Percentiles rank a stretch among this genome's conserved stretches.
Evolutionary conservation across 2,113 vertebrate genomes (phyloP).

Genomic region (Grammomys dolichurus): DNA sequence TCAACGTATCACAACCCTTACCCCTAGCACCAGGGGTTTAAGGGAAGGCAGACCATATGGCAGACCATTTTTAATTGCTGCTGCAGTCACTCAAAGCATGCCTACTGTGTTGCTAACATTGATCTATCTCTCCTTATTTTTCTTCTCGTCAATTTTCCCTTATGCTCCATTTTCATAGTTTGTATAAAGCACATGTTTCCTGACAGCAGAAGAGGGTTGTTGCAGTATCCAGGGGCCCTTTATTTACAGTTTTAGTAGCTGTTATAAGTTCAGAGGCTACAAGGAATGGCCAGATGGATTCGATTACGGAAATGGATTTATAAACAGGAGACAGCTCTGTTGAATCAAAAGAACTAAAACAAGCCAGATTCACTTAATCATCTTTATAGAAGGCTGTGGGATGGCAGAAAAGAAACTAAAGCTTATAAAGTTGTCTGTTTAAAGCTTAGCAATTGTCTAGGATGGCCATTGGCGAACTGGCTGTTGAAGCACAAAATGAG

Average conservation of each 20-base stretch:
- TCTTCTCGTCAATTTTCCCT: slow-evolving; percentile 37
- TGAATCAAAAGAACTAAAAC: slow-evolving; percentile 73
- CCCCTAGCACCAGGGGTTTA: neutral
- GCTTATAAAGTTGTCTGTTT: slow-evolving; percentile 66
- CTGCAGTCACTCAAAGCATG: slow-evolving; percentile 23
- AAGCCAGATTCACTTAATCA: slow-evolving; percentile 67
- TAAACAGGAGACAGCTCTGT: slow-evolving; percentile 75
- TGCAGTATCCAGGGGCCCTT: slow-evolving; percentile 66
- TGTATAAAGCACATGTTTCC: slow-evolving; percentile 69
- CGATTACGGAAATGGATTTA: slow-evolving; percentile 74
- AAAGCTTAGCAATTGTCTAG: slow-evolving; percentile 40
- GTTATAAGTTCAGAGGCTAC: slow-evolving; percentile 69
- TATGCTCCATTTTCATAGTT: slow-evolving; percentile 61
- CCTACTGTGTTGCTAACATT: slow-evolving; percentile 4
- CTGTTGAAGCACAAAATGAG: slow-evolving; percentile 33
- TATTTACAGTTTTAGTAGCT: slow-evolving; percentile 76
- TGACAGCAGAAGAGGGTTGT: slow-evolving; percentile 67
- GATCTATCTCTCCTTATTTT: slow-evolving; percentile 37
- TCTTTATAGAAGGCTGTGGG: slow-evolving; percentile 64
- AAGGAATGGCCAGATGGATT: slow-evolving; percentile 71
- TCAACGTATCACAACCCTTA: neutral
- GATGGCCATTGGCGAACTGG: slow-evolving; percentile 40
- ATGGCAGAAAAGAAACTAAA: slow-evolving; percentile 57
- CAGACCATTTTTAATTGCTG: slow-evolving; percentile 5
- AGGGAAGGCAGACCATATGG: neutral